These are phyloP conservation scores for Ptychochromis oligacanthus DNA, from an alignment of 2,113 vertebrate species.

Conservation along the genomic window DNA sequence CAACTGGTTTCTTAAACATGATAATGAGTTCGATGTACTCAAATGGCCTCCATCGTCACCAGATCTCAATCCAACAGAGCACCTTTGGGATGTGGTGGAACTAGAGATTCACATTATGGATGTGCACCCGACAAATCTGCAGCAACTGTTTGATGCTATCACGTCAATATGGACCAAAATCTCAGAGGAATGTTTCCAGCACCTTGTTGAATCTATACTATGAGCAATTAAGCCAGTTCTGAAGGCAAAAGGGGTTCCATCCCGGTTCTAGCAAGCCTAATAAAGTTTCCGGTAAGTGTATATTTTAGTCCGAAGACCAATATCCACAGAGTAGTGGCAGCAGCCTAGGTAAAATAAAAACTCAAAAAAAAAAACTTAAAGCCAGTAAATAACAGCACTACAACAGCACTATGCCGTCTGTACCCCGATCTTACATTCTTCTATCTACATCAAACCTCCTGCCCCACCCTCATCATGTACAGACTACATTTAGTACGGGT, in stretches of 20 bases:
- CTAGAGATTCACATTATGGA: no score
- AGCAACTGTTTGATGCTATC: not conserved
- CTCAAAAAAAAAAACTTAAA: no score
- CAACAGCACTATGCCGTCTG: not conserved
- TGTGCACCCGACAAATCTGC: no score
- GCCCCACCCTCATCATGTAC: conserved; percentile 15
- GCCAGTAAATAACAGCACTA: no score
- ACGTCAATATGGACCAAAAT: not conserved
- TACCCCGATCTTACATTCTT: not conserved
- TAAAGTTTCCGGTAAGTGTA: not conserved
- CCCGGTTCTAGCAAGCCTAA: not conserved
- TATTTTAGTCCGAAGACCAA: not conserved
- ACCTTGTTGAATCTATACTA: not conserved
- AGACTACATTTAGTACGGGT: not conserved
- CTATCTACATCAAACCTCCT: not conserved
- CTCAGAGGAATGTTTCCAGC: not conserved
- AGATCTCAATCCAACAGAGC: no score
- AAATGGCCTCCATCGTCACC: no score
- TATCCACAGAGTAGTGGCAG: not conserved
- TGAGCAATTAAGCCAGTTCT: not conserved
- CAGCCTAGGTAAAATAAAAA: not conserved
- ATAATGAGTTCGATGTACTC: no score
- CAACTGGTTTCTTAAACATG: no score
- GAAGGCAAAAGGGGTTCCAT: not conserved
- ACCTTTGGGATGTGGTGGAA: no score